Evolutionary conservation across 2,113 vertebrate species (phyloP), one percentile per base, ranked within the genome.

Genomic region (Corythornis cristatus): DNA sequence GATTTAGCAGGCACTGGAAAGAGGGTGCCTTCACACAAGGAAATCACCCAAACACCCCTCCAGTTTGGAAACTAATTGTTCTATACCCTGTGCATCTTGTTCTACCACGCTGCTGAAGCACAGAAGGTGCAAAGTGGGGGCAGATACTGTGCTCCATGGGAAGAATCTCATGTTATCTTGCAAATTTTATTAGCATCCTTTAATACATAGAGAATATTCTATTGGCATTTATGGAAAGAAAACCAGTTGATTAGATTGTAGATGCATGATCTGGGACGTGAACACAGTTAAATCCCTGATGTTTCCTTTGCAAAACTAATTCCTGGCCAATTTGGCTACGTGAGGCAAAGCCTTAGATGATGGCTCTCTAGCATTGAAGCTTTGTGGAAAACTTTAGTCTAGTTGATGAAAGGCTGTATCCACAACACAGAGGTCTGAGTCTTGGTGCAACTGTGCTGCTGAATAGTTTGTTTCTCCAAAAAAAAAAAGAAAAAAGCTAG

Each of bases 271-370:
- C 57, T 64, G 50, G 77, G 87, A 51, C 0, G 0, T 68, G 83
- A n/a, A 33, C 31, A 29, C 42, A 61, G 86, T 93, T 88, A 78
- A 86, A 84, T 53, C 76, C 65, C 60, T 61, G 21, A 48, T 43
- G 90, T 88, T 91, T 93, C 78, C 88, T 83, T 91, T 84, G 77
- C 60, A 90, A 88, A 37, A 85, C 54, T 73, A 70, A 83, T 91
- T 90, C 76, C 57, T 88, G 68, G 80, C 68, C 80, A 83, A 77
- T 90, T 94, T 95, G 92, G 90, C 70, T 83, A 33, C 1, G 0
- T 28, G 76, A 90, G 60, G 64, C 54, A 89, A 85, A 93, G 83
- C 68, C 68, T 61, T 88, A 76, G 57, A 21, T 31, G 79, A 68
- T 90, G 79, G 90, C 43, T 91, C 70, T 88, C 48, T 56, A 54